phyloP scores from a whole-genome alignment of 2,888 invertebrate genomes.

The Druceiella hillmani region DNA sequence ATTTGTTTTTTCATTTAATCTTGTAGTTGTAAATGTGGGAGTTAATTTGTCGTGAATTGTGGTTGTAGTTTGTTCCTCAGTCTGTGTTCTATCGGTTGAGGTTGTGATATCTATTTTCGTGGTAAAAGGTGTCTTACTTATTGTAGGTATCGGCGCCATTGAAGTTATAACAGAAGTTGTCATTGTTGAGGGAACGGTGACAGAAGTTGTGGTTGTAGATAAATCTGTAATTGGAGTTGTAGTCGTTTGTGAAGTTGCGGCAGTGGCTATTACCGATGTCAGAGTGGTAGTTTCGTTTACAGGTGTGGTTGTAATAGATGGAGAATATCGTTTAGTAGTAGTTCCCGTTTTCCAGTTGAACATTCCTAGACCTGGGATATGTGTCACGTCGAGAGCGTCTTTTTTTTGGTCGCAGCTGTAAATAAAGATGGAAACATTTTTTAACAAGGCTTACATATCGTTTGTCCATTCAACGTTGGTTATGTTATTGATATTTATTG shows the following conservation, averaged over 20 bases:
- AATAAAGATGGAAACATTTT: too few species aligned
- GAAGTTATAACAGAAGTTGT: slow-evolving; percentile 17
- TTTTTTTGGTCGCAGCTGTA: too few species aligned
- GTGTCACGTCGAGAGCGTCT: slow-evolving; percentile 4
- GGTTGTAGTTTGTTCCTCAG: slow-evolving; percentile 20
- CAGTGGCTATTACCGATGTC: slow-evolving; percentile 4
- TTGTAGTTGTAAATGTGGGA: slow-evolving; percentile 4
- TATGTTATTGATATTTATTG: too few species aligned
- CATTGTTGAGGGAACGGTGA: slow-evolving; percentile 17
- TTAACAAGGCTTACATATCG: too few species aligned
- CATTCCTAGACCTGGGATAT: slow-evolving; percentile 3
- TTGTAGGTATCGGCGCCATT: slow-evolving; percentile 26
- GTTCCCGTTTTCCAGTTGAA: slow-evolving; percentile 43
- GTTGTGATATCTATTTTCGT: slow-evolving; percentile 14
- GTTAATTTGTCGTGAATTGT: slow-evolving; percentile 14
- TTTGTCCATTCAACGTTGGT: too few species aligned
- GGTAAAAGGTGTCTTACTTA: slow-evolving; percentile 28
- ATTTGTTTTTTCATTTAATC: slow-evolving; percentile 9
- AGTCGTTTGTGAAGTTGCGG: slow-evolving; percentile 12
- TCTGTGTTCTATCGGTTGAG: slow-evolving; percentile 20
- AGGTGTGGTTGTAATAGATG: background rate
- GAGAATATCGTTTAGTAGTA: too few species aligned
- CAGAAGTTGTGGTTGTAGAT: slow-evolving; percentile 14
- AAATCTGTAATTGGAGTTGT: slow-evolving; percentile 14
- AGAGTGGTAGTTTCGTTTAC: background rate